A percentile compares a stretch with the other conserved stretches of the same genome.
These are phyloP conservation scores for Chironomus striatipennis DNA, from an alignment of 1,140 invertebrate genomes.

Conservation along the genomic window DNA sequence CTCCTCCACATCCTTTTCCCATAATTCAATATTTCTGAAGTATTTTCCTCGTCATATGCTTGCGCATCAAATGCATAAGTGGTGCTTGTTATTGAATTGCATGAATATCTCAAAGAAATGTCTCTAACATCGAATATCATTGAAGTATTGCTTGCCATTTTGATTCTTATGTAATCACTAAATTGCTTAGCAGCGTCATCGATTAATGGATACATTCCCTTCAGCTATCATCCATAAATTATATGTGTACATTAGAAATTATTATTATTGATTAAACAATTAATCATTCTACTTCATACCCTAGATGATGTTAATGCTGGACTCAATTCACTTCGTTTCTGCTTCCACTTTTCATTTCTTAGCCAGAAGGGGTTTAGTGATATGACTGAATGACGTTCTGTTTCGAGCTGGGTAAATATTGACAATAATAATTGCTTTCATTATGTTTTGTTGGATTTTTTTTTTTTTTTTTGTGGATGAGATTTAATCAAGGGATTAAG, in stretches of 20 bases:
- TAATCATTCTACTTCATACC: neutral
- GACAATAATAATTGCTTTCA: no score
- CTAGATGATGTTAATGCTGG: neutral
- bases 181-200: neutral
- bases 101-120: neutral
- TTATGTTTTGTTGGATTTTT: no score
- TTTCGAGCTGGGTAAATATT: neutral
- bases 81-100: neutral
- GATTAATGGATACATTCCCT: neutral
- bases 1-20: neutral
- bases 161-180: neutral
- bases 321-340: neutral
- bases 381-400: neutral
- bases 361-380: constrained; percentile 15
- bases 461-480: no score
- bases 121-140: neutral
- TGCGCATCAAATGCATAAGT: neutral
- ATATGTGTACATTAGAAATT: neutral
- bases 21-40: neutral
- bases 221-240: neutral
- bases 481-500: no score
- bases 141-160: neutral
- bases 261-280: neutral
- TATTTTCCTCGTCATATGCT: neutral
- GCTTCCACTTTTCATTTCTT: neutral